Conservation (phyloP, 2,113 vertebrate species). For the Oophaga pumilio region DNA sequence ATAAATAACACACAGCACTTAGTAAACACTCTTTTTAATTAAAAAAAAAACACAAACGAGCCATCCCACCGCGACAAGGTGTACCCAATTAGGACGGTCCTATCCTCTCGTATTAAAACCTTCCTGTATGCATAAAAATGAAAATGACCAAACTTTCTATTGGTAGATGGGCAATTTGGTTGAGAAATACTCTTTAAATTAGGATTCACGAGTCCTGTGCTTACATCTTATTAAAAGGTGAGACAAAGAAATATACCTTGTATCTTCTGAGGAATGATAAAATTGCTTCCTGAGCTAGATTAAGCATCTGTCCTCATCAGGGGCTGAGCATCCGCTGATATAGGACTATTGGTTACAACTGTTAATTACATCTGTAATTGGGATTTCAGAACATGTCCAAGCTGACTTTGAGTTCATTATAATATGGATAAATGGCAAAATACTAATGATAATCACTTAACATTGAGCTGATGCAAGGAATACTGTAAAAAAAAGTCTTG, state of each 20-base stretch:
- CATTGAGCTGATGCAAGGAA: background rate
- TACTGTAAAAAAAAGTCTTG: background rate
- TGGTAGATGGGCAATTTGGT: background rate
- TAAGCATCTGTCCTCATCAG: slow-evolving; percentile 9
- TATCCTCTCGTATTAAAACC: no score
- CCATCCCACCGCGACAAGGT: no score
- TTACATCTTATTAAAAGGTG: background rate
- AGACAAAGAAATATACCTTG: background rate
- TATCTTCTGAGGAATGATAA: background rate
- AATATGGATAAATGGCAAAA: slow-evolving; percentile 13
- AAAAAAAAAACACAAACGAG: no score
- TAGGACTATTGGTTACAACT: slow-evolving; percentile 1
- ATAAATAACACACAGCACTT: no score
- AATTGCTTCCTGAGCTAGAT: background rate
- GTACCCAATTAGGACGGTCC: no score
- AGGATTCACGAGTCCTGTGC: background rate
- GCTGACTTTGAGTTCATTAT: slow-evolving; percentile 11
- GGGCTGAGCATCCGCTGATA: background rate
- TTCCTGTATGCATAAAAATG: background rate
- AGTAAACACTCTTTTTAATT: no score
- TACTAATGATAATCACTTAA: background rate
- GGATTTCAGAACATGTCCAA: slow-evolving; percentile 10
- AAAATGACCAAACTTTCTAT: background rate
- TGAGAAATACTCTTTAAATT: background rate
- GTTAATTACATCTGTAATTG: slow-evolving; percentile 33